A percentile compares a stretch with the other conserved stretches of the same genome.
Conservation (phyloP, 2,888 invertebrate genomes). For the Geophilus truncorum region DNA sequence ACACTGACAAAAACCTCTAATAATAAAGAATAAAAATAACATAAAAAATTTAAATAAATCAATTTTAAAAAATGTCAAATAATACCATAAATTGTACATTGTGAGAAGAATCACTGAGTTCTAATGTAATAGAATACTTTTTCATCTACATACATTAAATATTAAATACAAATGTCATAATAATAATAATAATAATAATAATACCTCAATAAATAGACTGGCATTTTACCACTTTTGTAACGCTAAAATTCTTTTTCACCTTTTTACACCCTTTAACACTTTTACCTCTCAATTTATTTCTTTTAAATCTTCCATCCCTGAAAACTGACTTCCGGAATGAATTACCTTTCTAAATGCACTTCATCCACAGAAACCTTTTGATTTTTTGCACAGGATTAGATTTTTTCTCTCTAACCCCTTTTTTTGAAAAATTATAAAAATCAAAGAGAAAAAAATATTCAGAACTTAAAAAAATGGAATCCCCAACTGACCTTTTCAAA, state of each 20-base stretch:
- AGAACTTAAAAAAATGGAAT: not conserved
- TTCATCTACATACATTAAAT: conserved; percentile 28
- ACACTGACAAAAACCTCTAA: not conserved
- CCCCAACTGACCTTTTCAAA: not conserved
- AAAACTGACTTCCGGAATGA: conserved; percentile 13
- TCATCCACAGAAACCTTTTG: conserved; percentile 29
- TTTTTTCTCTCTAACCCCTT: not conserved
- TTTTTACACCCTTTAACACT: conserved; percentile 18
- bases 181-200: no score
- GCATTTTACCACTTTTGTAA: conserved; percentile 14
- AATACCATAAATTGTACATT: conserved; percentile 28
- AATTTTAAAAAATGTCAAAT: not conserved
- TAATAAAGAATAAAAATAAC: not conserved
- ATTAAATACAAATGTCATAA: conserved; percentile 27
- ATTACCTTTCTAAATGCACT: not conserved
- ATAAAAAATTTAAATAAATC: not conserved
- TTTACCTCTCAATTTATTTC: not conserved
- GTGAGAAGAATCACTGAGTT: conserved; percentile 27
- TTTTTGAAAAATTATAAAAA: not conserved
- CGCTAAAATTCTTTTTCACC: conserved; percentile 17
- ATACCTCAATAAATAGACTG: conserved; percentile 30
- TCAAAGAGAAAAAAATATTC: not conserved
- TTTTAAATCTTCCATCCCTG: conserved; percentile 24
- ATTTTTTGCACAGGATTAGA: conserved; percentile 28
- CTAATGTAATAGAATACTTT: conserved; percentile 20